Evolutionary conservation across 2,797 vertebrate species (phyloP).

Genomic region (Myoxocephalus aenaeus): DNA sequence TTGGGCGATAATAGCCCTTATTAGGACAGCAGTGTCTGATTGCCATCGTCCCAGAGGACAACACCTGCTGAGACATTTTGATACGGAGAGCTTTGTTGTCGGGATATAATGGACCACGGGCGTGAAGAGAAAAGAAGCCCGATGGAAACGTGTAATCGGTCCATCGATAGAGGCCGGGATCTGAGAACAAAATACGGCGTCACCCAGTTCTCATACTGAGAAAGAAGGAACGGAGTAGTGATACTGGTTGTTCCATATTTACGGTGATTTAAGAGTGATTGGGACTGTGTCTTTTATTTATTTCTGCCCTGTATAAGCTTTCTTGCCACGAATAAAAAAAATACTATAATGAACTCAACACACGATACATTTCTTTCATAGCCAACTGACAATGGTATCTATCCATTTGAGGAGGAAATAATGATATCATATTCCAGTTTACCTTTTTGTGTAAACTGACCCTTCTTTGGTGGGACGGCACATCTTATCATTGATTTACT

Average conservation of each 20-base stretch:
- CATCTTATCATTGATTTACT: too few species aligned
- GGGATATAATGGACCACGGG: background rate
- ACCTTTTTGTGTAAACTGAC: too few species aligned
- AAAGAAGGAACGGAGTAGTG: background rate
- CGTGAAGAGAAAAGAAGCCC: slow-evolving; percentile 22
- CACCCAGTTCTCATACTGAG: slow-evolving; percentile 57
- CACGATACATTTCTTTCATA: background rate
- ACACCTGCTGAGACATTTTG: slow-evolving; percentile 16
- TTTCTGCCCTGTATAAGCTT: background rate
- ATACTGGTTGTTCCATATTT: slow-evolving; percentile 14
- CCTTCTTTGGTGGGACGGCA: too few species aligned
- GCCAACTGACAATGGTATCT: too few species aligned
- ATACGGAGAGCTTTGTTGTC: slow-evolving; percentile 17
- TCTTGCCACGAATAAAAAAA: background rate
- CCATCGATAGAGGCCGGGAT: slow-evolving; percentile 38
- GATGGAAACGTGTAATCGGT: slow-evolving; percentile 29
- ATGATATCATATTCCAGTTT: too few species aligned
- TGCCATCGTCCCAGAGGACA: slow-evolving; percentile 37
- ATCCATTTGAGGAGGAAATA: too few species aligned
- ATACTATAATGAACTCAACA: too few species aligned
- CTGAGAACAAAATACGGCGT: background rate
- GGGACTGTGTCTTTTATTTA: background rate
- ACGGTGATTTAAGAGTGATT: background rate
- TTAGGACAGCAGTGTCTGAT: slow-evolving; percentile 60
- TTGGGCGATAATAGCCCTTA: slow-evolving; percentile 44